Evolutionary conservation across 2,888 invertebrate genomes (phyloP).

Genomic region (Nesidiocoris tenuis): DNA sequence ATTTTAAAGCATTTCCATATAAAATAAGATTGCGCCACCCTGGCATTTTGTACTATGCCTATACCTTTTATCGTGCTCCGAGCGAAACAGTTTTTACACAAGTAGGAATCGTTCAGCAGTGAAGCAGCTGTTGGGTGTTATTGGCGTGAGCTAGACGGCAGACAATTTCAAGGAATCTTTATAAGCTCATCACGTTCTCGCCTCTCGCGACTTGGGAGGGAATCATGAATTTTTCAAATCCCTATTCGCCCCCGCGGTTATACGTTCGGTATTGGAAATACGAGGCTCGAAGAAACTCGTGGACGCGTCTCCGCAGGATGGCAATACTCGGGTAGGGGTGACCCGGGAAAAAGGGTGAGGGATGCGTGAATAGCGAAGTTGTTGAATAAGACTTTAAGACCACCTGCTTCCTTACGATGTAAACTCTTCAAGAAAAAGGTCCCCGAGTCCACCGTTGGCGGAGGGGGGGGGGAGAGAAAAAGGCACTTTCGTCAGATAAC

Average conservation of each 20-base stretch:
- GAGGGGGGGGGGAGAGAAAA: not conserved
- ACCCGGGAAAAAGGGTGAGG: not conserved
- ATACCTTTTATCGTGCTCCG: too few relatives aligned
- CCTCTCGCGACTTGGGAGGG: conserved; percentile 5
- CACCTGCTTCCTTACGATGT: conserved; percentile 23
- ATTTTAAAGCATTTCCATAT: too few relatives aligned
- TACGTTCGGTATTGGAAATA: not conserved
- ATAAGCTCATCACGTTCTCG: conserved; percentile 21
- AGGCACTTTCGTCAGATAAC: conserved; percentile 15
- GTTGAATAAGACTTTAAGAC: conserved; percentile 22
- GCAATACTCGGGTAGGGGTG: not conserved
- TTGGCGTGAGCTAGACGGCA: too few relatives aligned
- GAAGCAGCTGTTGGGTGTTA: too few relatives aligned
- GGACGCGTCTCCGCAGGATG: not conserved
- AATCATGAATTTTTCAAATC: conserved; percentile 28
- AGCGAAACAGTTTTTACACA: too few relatives aligned
- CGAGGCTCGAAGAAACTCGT: not conserved
- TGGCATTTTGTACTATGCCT: too few relatives aligned
- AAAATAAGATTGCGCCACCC: too few relatives aligned
- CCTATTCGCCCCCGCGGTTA: not conserved
- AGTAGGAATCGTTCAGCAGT: too few relatives aligned
- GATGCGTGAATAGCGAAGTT: conserved; percentile 24
- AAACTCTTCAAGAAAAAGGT: not conserved
- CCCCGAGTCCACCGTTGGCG: not conserved
- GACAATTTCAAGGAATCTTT: too few relatives aligned